Evolutionary conservation across 2,888 invertebrate genomes (phyloP).

Genomic region (Xanthorhoe spadicearia): DNA sequence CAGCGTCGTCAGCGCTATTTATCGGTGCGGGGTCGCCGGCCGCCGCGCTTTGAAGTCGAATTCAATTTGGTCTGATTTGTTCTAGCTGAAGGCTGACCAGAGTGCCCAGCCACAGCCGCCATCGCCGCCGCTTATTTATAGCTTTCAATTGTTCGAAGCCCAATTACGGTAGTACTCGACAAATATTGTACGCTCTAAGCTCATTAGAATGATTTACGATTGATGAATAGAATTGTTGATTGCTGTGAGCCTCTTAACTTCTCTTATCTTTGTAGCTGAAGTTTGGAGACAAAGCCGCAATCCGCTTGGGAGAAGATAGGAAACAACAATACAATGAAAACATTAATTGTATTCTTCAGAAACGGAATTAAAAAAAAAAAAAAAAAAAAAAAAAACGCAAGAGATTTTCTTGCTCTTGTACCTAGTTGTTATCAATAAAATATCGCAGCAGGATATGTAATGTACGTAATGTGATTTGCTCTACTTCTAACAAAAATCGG

Average conservation of each 20-base stretch:
- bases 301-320: too few relatives aligned
- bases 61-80: slow-evolving; percentile 38
- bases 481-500: too few relatives aligned
- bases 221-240: neutral
- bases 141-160: slow-evolving; percentile 14
- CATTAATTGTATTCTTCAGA: too few relatives aligned
- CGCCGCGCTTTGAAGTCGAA: slow-evolving; percentile 35
- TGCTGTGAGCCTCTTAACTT: neutral
- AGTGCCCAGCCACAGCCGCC: neutral
- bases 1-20: slow-evolving; percentile 25
- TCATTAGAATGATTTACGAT: slow-evolving; percentile 17
- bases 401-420: too few relatives aligned
- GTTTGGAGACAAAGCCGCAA: neutral
- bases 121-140: slow-evolving; percentile 27
- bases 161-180: slow-evolving; percentile 21
- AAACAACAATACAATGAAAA: too few relatives aligned
- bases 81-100: slow-evolving; percentile 2
- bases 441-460: too few relatives aligned
- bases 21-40: slow-evolving; percentile 1
- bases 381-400: neutral
- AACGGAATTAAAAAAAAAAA: neutral
- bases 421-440: too few relatives aligned
- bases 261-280: neutral
- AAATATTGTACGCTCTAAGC: slow-evolving; percentile 13
- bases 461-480: too few relatives aligned